Percentiles rank a stretch among this genome's conserved stretches.
Conservation (phyloP, 2,797 vertebrate genomes). For the Pachyuromys duprasi region DNA sequence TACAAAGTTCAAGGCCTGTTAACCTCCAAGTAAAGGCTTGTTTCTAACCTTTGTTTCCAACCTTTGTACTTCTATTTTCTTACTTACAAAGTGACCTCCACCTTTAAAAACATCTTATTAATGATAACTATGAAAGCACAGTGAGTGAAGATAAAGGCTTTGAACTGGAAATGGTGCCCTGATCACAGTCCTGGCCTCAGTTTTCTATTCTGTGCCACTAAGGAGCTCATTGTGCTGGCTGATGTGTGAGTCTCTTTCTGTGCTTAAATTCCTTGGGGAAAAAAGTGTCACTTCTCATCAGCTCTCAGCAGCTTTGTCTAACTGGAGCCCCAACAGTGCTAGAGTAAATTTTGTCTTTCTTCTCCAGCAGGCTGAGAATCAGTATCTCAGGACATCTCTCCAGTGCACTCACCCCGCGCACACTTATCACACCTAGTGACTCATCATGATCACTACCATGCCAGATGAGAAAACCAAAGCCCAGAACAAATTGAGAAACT, state of each 20-base stretch:
- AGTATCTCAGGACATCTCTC: not conserved
- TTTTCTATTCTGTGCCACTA: not conserved
- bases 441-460: not conserved
- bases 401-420: not conserved
- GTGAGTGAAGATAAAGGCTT: not conserved
- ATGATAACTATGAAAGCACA: not conserved
- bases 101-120: not conserved
- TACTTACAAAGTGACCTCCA: no score
- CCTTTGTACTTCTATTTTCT: not conserved
- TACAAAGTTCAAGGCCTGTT: not conserved
- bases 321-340: not conserved
- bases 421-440: not conserved
- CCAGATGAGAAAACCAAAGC: not conserved
- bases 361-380: not conserved
- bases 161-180: no score
- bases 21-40: not conserved
- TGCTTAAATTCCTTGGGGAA: no score
- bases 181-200: not conserved
- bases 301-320: not conserved
- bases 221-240: not conserved
- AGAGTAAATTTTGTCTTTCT: not conserved
- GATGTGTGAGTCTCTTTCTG: not conserved
- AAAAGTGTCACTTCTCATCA: no score
- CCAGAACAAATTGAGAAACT: not conserved
- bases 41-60: not conserved